These are phyloP conservation scores for Pristionchus maxplancki DNA, from an alignment of 2,888 invertebrate genomes.

Conservation along the genomic window DNA sequence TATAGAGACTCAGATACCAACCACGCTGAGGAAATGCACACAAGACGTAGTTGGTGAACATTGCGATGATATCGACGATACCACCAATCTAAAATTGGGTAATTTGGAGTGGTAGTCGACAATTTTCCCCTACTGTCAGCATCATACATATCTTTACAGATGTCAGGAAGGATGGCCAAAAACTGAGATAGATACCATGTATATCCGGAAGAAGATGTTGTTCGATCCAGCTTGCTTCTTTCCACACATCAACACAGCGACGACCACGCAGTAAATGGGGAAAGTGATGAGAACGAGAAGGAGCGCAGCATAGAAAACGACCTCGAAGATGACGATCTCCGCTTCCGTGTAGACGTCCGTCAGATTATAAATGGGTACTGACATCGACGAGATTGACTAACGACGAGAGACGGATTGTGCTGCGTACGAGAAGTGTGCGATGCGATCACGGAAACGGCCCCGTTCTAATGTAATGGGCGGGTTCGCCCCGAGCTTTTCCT, in stretches of 20 bases:
- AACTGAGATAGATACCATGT: too few species aligned
- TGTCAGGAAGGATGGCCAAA: too few species aligned
- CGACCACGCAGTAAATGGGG: slow-evolving; percentile 2
- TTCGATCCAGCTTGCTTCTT: not conserved
- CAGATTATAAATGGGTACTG: not conserved
- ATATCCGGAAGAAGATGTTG: slow-evolving; percentile 26
- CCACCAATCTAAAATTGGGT: too few species aligned
- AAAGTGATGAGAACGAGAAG: not conserved
- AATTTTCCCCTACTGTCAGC: too few species aligned
- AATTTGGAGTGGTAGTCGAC: too few species aligned
- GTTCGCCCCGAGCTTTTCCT: too few species aligned
- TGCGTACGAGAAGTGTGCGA: too few species aligned
- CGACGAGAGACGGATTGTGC: too few species aligned
- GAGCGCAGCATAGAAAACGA: not conserved
- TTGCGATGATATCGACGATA: slow-evolving; percentile 17
- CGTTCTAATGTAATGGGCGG: too few species aligned
- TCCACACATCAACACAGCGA: not conserved
- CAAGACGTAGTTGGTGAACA: not conserved
- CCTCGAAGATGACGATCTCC: not conserved
- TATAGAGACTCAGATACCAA: slow-evolving; percentile 2
- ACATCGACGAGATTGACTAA: too few species aligned
- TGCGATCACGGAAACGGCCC: too few species aligned
- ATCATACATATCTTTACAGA: too few species aligned
- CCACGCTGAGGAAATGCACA: not conserved
- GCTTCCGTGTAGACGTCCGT: not conserved